These are phyloP conservation scores for Fulmarus glacialis DNA, from an alignment of 2,113 vertebrate species.

Conservation along the genomic window DNA sequence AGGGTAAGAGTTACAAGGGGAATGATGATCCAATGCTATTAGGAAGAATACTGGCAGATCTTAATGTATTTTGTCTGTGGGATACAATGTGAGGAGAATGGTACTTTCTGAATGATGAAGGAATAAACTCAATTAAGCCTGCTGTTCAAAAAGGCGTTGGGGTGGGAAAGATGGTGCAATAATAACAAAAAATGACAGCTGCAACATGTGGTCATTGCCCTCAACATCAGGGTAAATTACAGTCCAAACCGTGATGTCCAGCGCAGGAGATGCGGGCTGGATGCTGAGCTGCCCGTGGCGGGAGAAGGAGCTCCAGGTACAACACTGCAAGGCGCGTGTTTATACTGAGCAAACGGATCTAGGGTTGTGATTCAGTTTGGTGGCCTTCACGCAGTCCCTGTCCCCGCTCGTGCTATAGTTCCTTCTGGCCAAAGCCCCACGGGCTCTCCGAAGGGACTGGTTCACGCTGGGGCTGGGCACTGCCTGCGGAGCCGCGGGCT, in stretches of 20 bases:
- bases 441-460: background rate
- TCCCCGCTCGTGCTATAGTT: fast-evolving
- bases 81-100: background rate
- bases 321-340: fast-evolving
- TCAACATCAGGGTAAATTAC: background rate
- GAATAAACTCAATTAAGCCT: background rate
- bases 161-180: background rate
- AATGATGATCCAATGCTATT: background rate
- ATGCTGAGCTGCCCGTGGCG: background rate
- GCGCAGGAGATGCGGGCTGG: fast-evolving
- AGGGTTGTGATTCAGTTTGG: background rate
- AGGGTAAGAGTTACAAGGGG: background rate
- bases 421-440: background rate
- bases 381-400: background rate
- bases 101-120: background rate
- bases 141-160: background rate
- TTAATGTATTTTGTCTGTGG: background rate
- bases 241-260: fast-evolving
- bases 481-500: fast-evolving
- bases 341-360: background rate
- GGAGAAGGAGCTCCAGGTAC: background rate
- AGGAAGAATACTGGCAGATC: background rate
- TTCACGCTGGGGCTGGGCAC: fast-evolving
- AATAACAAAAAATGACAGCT: background rate
- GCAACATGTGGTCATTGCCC: background rate